These are phyloP conservation scores for Camponotus floridanus DNA, from an alignment of 1,140 invertebrate genomes.

Conservation along the genomic window DNA sequence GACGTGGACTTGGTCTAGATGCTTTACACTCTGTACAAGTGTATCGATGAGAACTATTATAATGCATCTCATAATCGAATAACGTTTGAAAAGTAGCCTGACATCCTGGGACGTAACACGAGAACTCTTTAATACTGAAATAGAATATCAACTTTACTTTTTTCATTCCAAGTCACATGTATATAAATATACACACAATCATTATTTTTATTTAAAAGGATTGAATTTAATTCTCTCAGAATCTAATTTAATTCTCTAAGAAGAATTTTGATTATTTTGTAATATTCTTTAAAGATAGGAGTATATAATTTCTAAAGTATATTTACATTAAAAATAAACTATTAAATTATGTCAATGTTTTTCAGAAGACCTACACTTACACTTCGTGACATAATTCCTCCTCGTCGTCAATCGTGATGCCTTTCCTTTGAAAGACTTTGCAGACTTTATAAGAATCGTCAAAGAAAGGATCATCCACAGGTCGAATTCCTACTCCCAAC, in stretches of 20 bases:
- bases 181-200: not conserved
- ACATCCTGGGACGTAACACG: constrained; percentile 83
- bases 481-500: constrained; percentile 81
- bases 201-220: not conserved
- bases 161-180: not conserved
- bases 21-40: constrained; percentile 87
- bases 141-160: constrained; percentile 43
- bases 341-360: constrained; percentile 9
- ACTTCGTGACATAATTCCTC: constrained; percentile 84
- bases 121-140: constrained; percentile 83
- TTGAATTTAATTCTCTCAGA: too few species aligned
- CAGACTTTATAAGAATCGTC: constrained; percentile 79
- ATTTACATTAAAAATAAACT: not conserved
- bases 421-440: constrained; percentile 80
- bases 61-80: constrained; percentile 85
- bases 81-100: constrained; percentile 81
- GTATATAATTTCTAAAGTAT: not conserved
- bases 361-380: constrained; percentile 70
- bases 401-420: constrained; percentile 82
- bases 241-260: too few species aligned
- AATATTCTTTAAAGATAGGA: not conserved
- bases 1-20: constrained; percentile 87
- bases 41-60: constrained; percentile 85
- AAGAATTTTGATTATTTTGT: not conserved
- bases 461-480: constrained; percentile 82